phyloP scores from a whole-genome alignment of 2,888 invertebrate species.

The Leptopilina syphax region DNA sequence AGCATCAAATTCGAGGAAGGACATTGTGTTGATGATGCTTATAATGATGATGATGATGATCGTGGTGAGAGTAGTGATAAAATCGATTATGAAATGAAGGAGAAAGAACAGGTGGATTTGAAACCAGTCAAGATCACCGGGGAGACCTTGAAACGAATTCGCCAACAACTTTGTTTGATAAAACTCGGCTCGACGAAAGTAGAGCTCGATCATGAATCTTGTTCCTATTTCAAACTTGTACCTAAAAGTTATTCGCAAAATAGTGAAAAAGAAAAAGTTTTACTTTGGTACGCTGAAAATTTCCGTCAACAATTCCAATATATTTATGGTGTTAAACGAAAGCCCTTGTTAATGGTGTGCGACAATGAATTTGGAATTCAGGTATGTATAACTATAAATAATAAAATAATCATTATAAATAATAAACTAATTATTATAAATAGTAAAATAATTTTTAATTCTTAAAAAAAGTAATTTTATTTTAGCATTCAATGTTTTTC shows the following conservation, averaged over 20 bases:
- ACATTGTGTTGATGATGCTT: too few relatives aligned
- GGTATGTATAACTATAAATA: conserved; percentile 77
- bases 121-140: conserved; percentile 74
- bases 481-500: too few relatives aligned
- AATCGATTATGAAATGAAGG: conserved; percentile 51
- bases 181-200: conserved; percentile 82
- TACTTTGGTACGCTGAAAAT: conserved; percentile 87
- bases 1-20: conserved; percentile 25
- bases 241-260: conserved; percentile 83
- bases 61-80: conserved; percentile 49
- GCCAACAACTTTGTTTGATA: conserved; percentile 81
- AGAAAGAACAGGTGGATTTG: conserved; percentile 28
- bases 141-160: conserved; percentile 80
- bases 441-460: too few relatives aligned
- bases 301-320: conserved; percentile 85
- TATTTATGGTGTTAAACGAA: conserved; percentile 79
- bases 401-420: too few relatives aligned
- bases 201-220: conserved; percentile 66
- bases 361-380: conserved; percentile 88
- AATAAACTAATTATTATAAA: too few relatives aligned
- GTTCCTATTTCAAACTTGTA: conserved; percentile 78
- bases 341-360: conserved; percentile 84
- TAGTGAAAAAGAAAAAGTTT: conserved; percentile 83
- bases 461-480: too few relatives aligned
- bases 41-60: neutral